A percentile compares a stretch with the other conserved stretches of the same genome.
phyloP scores from a whole-genome alignment of 2,797 vertebrate genomes.

The Melopsittacus undulatus region DNA sequence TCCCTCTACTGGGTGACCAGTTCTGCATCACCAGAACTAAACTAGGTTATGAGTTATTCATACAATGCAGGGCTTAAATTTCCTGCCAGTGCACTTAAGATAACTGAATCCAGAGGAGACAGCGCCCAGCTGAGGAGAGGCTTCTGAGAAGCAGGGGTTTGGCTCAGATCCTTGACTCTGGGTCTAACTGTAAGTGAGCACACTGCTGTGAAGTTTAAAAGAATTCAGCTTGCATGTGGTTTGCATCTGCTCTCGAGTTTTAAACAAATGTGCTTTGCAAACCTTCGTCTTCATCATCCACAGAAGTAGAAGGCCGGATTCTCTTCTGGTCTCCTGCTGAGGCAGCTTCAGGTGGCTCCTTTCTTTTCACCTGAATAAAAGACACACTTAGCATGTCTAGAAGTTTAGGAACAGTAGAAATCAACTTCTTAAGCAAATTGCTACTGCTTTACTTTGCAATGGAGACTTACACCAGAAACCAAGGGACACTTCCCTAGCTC shows the following conservation, averaged over 20 bases:
- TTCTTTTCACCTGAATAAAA: conserved; percentile 91
- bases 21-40: background rate
- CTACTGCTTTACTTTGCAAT: background rate
- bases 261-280: conserved; percentile 32
- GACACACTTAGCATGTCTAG: conserved; percentile 60
- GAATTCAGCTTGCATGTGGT: conserved; percentile 1
- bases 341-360: conserved; percentile 91
- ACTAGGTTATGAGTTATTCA: background rate
- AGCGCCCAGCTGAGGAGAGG: background rate
- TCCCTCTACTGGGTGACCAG: conserved; percentile 45
- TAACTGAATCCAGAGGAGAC: conserved; percentile 8
- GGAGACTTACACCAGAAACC: conserved; percentile 26
- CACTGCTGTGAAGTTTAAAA: conserved; percentile 35
- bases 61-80: background rate
- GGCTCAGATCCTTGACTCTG: conserved; percentile 24
- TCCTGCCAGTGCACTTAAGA: background rate
- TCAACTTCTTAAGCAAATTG: conserved; percentile 50
- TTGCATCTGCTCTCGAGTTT: conserved; percentile 25
- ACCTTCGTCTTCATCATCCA: conserved; percentile 98
- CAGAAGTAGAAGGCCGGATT: conserved; percentile 89
- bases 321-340: conserved; percentile 90
- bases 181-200: background rate
- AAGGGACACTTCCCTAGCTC: conserved; percentile 4
- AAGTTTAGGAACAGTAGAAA: conserved; percentile 45
- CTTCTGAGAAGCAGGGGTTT: background rate